These are phyloP conservation scores for Masticophis lateralis DNA, from an alignment of 2,797 vertebrate genomes.

Conservation along the genomic window DNA sequence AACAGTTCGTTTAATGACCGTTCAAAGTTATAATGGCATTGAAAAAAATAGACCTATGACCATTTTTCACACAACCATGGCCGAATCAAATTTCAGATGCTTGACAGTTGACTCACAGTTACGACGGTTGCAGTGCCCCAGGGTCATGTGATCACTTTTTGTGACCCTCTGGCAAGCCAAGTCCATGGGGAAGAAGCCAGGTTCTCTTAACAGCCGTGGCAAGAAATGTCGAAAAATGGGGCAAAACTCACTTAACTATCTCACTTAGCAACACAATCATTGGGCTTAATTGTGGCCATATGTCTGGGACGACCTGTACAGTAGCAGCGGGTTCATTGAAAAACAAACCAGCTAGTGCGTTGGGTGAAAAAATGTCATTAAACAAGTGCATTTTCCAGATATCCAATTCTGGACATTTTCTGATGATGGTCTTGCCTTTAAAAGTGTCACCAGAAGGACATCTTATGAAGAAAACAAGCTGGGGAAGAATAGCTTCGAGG, in stretches of 20 bases:
- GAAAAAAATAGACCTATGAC: too few relatives aligned
- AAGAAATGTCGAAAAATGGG: too few relatives aligned
- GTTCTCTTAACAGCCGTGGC: too few relatives aligned
- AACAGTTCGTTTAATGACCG: background rate
- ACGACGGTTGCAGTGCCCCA: too few relatives aligned
- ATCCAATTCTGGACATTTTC: background rate
- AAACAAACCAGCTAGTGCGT: background rate
- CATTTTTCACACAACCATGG: too few relatives aligned
- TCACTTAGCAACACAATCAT: background rate
- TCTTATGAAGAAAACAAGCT: background rate
- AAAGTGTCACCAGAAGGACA: background rate
- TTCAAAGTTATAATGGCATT: too few relatives aligned
- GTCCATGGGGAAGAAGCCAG: too few relatives aligned
- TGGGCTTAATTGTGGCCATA: background rate
- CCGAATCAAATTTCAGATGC: too few relatives aligned
- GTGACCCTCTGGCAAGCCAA: too few relatives aligned
- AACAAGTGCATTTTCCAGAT: background rate
- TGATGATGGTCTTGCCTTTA: background rate
- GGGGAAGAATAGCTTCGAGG: background rate
- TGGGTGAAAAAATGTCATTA: background rate
- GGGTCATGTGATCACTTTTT: background rate
- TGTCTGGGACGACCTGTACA: background rate
- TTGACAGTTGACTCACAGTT: too few relatives aligned
- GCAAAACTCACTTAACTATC: background rate
- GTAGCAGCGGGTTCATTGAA: background rate